Percentiles rank a stretch among this genome's conserved stretches.
Conservation (phyloP, 2,888 invertebrate species). For the Ophion obscuratus region DNA sequence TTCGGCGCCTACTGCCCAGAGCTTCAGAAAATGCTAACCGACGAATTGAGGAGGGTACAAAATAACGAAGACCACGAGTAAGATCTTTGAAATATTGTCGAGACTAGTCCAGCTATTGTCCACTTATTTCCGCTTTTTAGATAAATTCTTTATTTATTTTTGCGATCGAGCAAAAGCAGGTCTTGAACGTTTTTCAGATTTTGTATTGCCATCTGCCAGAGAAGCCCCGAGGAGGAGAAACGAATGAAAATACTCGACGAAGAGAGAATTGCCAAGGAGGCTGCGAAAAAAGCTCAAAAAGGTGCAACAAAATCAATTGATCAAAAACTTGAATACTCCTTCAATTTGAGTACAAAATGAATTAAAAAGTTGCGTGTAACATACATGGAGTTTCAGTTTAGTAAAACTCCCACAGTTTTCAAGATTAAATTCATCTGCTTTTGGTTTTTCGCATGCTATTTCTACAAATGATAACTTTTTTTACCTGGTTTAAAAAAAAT, state of each 20-base stretch:
- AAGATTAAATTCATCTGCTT: too few species aligned
- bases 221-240: conserved; percentile 85
- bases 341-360: neutral
- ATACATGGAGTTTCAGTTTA: too few species aligned
- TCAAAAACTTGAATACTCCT: neutral
- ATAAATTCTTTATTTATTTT: neutral
- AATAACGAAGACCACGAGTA: conserved; percentile 79
- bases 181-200: conserved; percentile 70
- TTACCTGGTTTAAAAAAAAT: too few species aligned
- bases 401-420: too few species aligned
- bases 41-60: conserved; percentile 85
- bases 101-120: neutral
- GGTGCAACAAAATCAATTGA: conserved; percentile 68
- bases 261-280: conserved; percentile 77
- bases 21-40: conserved; percentile 89
- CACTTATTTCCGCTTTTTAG: neutral
- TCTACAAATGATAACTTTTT: too few species aligned
- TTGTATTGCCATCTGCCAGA: conserved; percentile 80
- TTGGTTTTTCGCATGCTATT: too few species aligned
- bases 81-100: conserved; percentile 42
- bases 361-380: too few species aligned
- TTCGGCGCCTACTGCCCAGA: conserved; percentile 95
- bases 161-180: neutral
- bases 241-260: conserved; percentile 77
- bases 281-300: conserved; percentile 77